Conservation (phyloP, 2,888 invertebrate genomes). For the Graphium colonna region DNA sequence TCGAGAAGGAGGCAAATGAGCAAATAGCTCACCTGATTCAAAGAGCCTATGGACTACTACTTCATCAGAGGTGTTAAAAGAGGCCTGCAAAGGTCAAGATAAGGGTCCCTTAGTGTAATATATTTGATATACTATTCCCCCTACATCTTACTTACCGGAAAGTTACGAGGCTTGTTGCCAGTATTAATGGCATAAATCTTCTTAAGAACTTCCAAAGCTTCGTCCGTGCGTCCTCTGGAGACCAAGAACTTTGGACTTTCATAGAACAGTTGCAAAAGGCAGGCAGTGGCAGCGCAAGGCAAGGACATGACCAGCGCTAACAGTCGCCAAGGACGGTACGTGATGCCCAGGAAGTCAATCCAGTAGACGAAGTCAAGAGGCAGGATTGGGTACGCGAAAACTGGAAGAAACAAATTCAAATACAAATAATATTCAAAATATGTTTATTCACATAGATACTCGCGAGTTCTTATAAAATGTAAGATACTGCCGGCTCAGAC, state of each 20-base stretch:
- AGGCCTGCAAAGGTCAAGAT: no score
- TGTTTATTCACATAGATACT: no score
- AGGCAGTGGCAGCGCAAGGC: conserved; percentile 82
- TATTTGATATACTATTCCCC: no score
- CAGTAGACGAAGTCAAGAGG: conserved; percentile 75
- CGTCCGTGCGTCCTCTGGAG: conserved; percentile 76
- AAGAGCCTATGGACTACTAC: no score
- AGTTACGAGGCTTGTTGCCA: conserved; percentile 52
- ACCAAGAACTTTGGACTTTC: conserved; percentile 90
- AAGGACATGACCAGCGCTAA: conserved; percentile 83
- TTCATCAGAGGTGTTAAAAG: no score
- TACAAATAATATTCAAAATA: no score
- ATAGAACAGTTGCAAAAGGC: conserved; percentile 80
- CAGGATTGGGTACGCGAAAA: conserved; percentile 84
- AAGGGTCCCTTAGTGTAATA: no score
- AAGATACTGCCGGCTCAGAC: no score
- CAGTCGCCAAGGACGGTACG: conserved; percentile 87
- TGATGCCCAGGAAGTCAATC: conserved; percentile 71
- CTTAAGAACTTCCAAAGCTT: conserved; percentile 75
- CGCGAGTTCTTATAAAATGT: no score
- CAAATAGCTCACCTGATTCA: no score
- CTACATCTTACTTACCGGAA: conserved; percentile 69
- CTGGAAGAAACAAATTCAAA: conserved; percentile 58
- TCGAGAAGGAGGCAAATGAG: no score
- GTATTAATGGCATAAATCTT: conserved; percentile 62